These are phyloP conservation scores for Reinhardtius hippoglossoides DNA, from an alignment of 2,113 vertebrate species.

Conservation along the genomic window DNA sequence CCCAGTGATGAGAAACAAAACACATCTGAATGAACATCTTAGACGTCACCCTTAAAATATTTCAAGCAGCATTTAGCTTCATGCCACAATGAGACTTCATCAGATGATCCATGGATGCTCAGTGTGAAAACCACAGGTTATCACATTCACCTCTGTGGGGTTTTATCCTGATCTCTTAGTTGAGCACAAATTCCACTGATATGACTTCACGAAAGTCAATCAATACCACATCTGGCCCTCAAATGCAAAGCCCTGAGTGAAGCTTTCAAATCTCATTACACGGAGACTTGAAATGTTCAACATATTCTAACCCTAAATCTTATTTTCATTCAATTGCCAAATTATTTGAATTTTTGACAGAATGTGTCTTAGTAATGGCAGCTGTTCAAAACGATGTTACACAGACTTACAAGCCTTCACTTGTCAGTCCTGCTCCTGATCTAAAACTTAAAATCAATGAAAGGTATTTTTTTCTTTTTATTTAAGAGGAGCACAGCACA, in stretches of 20 bases:
- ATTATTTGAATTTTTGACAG: conserved; percentile 12
- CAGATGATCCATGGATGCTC: conserved; percentile 72
- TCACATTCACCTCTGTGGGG: background rate
- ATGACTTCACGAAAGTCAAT: conserved; percentile 1
- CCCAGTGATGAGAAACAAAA: conserved; percentile 18
- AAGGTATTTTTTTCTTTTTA: background rate
- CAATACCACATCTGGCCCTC: background rate
- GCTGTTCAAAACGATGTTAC: conserved; percentile 47
- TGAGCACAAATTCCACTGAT: background rate
- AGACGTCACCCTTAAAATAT: background rate
- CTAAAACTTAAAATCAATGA: conserved; percentile 18
- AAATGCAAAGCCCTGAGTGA: background rate
- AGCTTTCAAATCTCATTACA: conserved; percentile 25
- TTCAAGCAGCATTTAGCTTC: conserved; percentile 45
- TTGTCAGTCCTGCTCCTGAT: conserved; percentile 17
- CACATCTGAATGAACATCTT: conserved; percentile 10
- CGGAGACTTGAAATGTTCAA: conserved; percentile 13
- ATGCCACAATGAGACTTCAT: conserved; percentile 35
- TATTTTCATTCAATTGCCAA: conserved; percentile 35
- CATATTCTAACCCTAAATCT: conserved; percentile 11
- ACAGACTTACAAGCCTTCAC: conserved; percentile 21
- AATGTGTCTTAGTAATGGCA: conserved; percentile 22
- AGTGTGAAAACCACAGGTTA: conserved; percentile 2
- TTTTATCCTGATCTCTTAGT: conserved; percentile 1
- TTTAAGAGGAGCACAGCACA: background rate